Percentiles rank a stretch among this genome's conserved stretches.
These are phyloP conservation scores for Panurus biarmicus DNA, from an alignment of 2,113 vertebrate genomes.

Conservation along the genomic window DNA sequence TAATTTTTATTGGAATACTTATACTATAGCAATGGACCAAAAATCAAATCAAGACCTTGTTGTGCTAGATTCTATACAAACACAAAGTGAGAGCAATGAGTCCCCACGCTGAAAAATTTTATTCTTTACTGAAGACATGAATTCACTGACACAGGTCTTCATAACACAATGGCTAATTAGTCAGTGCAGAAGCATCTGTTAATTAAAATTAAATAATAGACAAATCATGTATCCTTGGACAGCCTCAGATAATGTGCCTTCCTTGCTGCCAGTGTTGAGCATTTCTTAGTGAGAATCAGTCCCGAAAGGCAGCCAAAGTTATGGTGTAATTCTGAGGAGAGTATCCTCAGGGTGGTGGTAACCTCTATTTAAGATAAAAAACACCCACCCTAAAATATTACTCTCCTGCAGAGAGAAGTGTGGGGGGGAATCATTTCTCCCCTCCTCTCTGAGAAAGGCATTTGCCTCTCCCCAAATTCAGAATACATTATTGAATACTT, in stretches of 20 bases:
- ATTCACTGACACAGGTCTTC: neutral
- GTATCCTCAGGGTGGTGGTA: neutral
- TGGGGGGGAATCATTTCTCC: neutral
- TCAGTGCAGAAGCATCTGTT: neutral
- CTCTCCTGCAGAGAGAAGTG: neutral
- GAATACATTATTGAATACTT: neutral
- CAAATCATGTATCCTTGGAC: neutral
- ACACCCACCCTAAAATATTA: neutral
- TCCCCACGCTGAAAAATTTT: neutral
- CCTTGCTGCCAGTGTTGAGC: neutral
- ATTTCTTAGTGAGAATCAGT: neutral
- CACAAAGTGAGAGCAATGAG: neutral
- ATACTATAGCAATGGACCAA: neutral
- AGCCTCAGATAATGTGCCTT: neutral
- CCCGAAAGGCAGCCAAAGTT: neutral
- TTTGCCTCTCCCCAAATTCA: neutral
- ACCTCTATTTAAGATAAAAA: neutral
- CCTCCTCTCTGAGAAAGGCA: neutral
- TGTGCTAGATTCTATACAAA: neutral
- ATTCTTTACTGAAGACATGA: neutral
- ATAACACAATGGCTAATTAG: neutral
- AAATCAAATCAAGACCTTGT: neutral
- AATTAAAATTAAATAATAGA: constrained; percentile 2
- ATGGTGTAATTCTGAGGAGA: neutral
- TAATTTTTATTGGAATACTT: neutral